Base-by-base conservation (phyloP, 2,888 invertebrate species). In the Magallana nippona region DNA sequence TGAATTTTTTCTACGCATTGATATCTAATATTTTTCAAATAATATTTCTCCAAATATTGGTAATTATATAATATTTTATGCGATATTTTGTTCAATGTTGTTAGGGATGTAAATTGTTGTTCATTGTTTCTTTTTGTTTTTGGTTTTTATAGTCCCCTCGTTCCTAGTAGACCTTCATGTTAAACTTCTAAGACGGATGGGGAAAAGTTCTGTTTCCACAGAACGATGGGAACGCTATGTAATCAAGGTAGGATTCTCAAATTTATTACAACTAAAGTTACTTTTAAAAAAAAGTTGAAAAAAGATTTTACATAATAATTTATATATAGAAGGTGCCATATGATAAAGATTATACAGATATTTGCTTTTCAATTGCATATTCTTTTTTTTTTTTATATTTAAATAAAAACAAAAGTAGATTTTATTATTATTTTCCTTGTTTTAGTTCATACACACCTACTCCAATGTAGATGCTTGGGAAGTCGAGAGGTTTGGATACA, bases 401-500 rank as follows among this genome's bases (percentile, higher is more conserved):
- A n/a, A n/a, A n/a, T n/a, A n/a, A 5, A 0, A 0, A 5, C 44
- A 44, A 44, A 44, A 44, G 5, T 44, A 8, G 44, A 8, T 8
- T 44, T 44, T 44, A 44, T 44, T 44, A 44, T 27, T 27, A 27
- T 8, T 44, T 44, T 44, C 8, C 44, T 8, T 44, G 44, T 89
- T 92, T 63, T 91, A 95, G 95, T 97, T 98, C 95, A 98, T 98
- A 94, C 97, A 98, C 93, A 96, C 96, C 81, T 98, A 98, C 92
- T 97, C 96, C 13, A 96, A 97, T 88, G 97, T 98, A 93, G 98
- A 98, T 95, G 98, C 97, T 84, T 98, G 98, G 98, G 98, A 98
- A 95, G 95, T 99, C 84, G 98, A 98, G 94, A 96, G 98, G 89
- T 98, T 98, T 95, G 98, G 98, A 62, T 99, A 98, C 95, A 97